Evolutionary conservation across 2,888 invertebrate species (phyloP).

Genomic region (Drepanosiphum platanoidis): DNA sequence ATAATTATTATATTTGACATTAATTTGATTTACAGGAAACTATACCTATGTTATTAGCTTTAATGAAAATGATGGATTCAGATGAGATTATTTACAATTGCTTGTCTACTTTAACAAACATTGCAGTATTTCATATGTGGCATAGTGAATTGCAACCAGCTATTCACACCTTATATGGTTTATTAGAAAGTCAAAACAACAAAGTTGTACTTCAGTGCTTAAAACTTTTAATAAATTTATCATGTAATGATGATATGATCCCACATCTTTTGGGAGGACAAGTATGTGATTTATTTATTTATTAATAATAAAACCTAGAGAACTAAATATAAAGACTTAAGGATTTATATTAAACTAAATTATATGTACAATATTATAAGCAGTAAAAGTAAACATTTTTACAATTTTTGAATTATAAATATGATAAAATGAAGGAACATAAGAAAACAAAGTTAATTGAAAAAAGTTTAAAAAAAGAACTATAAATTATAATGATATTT

Average conservation of each 20-base stretch:
- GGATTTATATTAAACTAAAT: too few species aligned
- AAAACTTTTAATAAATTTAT: constrained; percentile 72
- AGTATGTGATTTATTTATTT: constrained; percentile 67
- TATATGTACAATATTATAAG: too few species aligned
- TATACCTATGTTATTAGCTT: constrained; percentile 69
- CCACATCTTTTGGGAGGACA: constrained; percentile 72
- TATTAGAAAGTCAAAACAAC: constrained; percentile 68
- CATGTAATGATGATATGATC: constrained; percentile 72
- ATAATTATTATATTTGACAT: too few species aligned
- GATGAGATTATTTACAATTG: constrained; percentile 68
- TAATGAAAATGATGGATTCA: constrained; percentile 65
- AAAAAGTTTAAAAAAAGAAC: too few species aligned
- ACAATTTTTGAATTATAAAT: too few species aligned
- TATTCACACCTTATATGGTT: constrained; percentile 68
- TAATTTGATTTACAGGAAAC: constrained; percentile 67
- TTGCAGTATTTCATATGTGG: constrained; percentile 69
- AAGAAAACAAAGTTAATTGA: neutral
- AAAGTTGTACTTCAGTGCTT: constrained; percentile 70
- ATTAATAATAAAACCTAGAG: neutral
- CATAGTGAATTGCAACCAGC: constrained; percentile 69
- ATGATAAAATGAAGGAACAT: too few species aligned
- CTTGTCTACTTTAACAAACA: constrained; percentile 70
- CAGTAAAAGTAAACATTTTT: too few species aligned
- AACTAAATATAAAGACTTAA: too few species aligned
- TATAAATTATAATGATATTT: too few species aligned